Conservation (phyloP, 2,888 invertebrate genomes). For the Eulithis testata region DNA sequence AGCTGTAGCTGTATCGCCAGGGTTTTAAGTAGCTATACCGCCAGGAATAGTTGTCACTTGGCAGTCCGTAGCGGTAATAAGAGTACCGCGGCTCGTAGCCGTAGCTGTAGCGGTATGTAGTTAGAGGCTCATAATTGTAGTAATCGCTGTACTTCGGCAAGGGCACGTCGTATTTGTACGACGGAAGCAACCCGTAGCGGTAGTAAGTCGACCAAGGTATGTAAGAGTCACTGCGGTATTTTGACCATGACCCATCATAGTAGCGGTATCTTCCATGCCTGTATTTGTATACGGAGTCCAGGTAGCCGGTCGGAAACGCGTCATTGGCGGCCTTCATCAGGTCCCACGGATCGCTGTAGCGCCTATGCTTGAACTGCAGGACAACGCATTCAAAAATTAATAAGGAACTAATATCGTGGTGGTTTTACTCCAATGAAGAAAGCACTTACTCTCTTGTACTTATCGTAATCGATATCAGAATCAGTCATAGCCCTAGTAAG, state of each 20-base stretch:
- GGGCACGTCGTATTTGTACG: constrained; percentile 27
- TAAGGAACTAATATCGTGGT: background rate
- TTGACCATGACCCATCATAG: constrained; percentile 26
- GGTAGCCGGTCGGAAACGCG: constrained; percentile 65
- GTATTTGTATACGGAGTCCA: constrained; percentile 65
- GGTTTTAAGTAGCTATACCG: constrained; percentile 29
- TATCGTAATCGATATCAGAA: constrained; percentile 73
- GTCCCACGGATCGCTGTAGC: constrained; percentile 66
- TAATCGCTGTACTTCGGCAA: constrained; percentile 16
- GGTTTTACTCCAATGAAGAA: background rate
- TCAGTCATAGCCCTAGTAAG: constrained; percentile 76
- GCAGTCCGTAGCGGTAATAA: constrained; percentile 27
- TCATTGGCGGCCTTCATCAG: constrained; percentile 61
- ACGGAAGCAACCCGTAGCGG: constrained; percentile 26
- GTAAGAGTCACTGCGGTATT: constrained; percentile 31
- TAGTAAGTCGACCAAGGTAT: constrained; percentile 31
- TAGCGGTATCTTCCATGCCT: constrained; percentile 51
- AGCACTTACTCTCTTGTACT: constrained; percentile 62
- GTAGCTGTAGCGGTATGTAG: constrained; percentile 22
- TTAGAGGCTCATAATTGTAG: constrained; percentile 27
- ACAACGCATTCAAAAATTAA: background rate
- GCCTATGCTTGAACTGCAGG: constrained; percentile 58
- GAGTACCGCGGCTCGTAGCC: constrained; percentile 22
- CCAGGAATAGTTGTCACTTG: constrained; percentile 24
- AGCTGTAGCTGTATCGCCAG: constrained; percentile 26